Evolutionary conservation across 2,888 invertebrate genomes (phyloP).

Genomic region (Notodonta ziczac): DNA sequence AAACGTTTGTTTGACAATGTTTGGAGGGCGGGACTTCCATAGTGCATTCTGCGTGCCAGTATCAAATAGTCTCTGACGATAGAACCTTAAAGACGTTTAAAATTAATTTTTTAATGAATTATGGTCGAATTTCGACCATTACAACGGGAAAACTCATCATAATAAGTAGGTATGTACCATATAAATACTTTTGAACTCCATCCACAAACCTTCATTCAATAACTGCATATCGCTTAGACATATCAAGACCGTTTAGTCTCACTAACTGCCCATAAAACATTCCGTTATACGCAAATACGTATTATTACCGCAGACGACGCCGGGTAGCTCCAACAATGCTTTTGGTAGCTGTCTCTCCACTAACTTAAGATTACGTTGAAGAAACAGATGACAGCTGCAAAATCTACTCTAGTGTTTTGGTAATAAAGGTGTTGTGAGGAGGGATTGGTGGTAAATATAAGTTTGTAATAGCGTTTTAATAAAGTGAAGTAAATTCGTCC

Average conservation of each 20-base stretch:
- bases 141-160: no score
- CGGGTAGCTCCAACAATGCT: conserved; percentile 26
- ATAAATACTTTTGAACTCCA: no score
- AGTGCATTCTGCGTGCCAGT: no score
- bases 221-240: no score
- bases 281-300: conserved; percentile 54
- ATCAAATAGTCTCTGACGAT: no score
- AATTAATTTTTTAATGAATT: no score
- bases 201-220: no score
- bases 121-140: no score
- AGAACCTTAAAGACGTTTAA: no score
- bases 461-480: conserved; percentile 74
- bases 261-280: conserved; percentile 40
- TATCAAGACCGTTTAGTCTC: conserved; percentile 30
- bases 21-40: no score
- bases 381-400: conserved; percentile 13
- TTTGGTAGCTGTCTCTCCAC: conserved; percentile 14
- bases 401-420: conserved; percentile 8
- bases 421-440: conserved; percentile 7
- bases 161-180: no score
- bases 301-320: conserved; percentile 38
- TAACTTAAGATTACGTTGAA: conserved; percentile 21
- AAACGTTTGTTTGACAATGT: no score
- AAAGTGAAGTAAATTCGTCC: conserved; percentile 77
- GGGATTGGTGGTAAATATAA: conserved; percentile 8